These are phyloP conservation scores for Phenganax marumi DNA, from an alignment of 92 coral and sea anemone species.

Conservation along the genomic window DNA sequence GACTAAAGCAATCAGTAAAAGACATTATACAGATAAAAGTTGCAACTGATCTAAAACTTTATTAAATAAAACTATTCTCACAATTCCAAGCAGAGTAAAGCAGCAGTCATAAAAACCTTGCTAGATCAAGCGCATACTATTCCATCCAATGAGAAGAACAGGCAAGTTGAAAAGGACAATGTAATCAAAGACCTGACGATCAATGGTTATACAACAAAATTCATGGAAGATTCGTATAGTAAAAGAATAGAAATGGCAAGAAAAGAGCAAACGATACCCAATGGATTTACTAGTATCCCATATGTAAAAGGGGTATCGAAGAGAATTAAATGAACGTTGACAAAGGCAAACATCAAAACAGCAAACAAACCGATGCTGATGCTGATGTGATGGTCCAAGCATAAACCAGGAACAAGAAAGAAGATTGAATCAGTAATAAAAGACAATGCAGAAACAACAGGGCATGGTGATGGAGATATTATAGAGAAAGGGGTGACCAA, in stretches of 20 bases:
- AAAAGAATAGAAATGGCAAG: background rate
- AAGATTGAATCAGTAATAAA: background rate
- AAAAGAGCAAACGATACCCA: background rate
- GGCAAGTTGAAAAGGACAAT: background rate
- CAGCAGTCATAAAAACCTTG: conserved; percentile 8
- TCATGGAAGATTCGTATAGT: background rate
- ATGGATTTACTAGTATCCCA: conserved; percentile 3
- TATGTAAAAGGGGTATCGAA: conserved; percentile 6
- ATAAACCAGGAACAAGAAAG: conserved; percentile 2
- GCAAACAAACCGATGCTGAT: background rate
- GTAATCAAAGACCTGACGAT: background rate
- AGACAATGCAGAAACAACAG: background rate
- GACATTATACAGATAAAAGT: too few relatives aligned
- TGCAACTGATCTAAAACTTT: too few relatives aligned
- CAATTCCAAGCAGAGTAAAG: conserved; percentile 8
- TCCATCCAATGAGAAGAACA: conserved; percentile 1
- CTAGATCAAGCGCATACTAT: background rate
- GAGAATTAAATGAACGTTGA: background rate
- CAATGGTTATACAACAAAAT: background rate
- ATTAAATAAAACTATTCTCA: too few relatives aligned
- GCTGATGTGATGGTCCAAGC: background rate
- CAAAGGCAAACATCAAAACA: conserved; percentile 6
- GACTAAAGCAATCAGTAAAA: too few relatives aligned
- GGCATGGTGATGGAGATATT: background rate
- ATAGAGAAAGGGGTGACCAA: background rate